Base-by-base conservation (phyloP, 2,888 invertebrate genomes). In the Andrena haemorrhoa region DNA sequence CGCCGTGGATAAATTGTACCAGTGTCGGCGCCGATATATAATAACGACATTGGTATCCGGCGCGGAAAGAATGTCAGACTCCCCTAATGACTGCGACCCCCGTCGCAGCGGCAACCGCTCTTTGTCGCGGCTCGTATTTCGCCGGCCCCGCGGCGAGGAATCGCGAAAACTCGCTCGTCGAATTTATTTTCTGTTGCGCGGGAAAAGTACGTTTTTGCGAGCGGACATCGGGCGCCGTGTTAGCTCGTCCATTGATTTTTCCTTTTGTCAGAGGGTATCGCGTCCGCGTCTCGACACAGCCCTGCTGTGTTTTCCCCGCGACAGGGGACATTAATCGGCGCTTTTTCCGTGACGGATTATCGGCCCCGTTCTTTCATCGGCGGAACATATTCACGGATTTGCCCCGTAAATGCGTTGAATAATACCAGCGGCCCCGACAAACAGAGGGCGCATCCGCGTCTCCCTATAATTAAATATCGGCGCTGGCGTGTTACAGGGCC, bases 381-480 rank as follows among this genome's bases (percentile, higher is more conserved):
- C 33, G 41, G 58, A 79, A 79, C 73, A 56, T 66, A 79, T 72
- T 79, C 72, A 23, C 61, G 61, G 66, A 80, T 80, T 71, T 66
- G 29, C 53, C 53, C 33, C 47, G 76, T 66, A 77, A 85, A 85
- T 77, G 73, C 79, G 65, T 35, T 68, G 51, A 75, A 68, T 71
- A 80, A 81, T 47, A 72, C 72, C 61, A 66, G 29, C 70, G 61
- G 41, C 69, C 49, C 71, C 56, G 60, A 58, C 49, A 65, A 79
- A 75, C 60, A 61, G 73, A 47, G 41, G 41, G 31, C 56, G 61
- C 49, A 20, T 61, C 51, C 29, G 70, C 63, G 73, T 61, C 60
- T 75, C n/a, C 66, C 20, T 47, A 66, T 83, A 83, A 87, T 87
- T 87, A 87, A 83, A 85, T 81, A 75, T 68, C 72, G 60, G 20